Percentiles rank a stretch among this genome's conserved stretches.
These are phyloP conservation scores for Vireo griseus DNA, from an alignment of 2,797 vertebrate species.

Conservation along the genomic window DNA sequence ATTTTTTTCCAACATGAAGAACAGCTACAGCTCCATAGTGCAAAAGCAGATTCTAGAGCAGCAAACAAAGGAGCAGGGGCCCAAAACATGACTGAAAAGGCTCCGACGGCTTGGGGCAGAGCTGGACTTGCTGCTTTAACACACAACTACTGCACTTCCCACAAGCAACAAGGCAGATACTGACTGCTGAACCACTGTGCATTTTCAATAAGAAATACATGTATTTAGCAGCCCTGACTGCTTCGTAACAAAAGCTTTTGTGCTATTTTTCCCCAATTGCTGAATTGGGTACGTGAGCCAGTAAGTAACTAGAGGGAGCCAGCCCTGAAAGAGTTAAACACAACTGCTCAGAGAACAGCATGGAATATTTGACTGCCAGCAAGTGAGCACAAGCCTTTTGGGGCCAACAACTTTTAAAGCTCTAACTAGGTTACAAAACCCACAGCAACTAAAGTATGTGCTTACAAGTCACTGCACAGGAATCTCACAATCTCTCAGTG, in stretches of 20 bases:
- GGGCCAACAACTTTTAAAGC: neutral
- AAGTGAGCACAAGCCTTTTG: neutral
- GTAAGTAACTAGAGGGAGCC: neutral
- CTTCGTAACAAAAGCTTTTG: neutral
- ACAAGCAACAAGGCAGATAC: neutral
- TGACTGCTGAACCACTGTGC: neutral
- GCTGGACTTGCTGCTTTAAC: neutral
- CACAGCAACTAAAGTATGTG: neutral
- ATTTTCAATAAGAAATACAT: neutral
- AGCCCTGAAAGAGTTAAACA: neutral
- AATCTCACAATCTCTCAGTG: neutral
- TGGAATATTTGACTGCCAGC: neutral
- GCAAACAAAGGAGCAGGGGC: neutral
- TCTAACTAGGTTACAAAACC: neutral
- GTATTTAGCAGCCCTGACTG: neutral
- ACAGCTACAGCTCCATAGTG: neutral
- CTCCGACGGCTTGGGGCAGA: neutral
- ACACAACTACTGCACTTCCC: neutral
- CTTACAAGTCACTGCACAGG: neutral
- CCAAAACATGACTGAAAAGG: neutral
- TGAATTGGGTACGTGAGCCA: neutral
- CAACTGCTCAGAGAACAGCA: neutral
- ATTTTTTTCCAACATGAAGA: neutral
- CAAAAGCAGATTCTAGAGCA: neutral
- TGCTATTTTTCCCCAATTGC: fast-evolving